Evolutionary conservation across 2,888 invertebrate species (phyloP).

Genomic region (Pseudolycoriella hygida): DNA sequence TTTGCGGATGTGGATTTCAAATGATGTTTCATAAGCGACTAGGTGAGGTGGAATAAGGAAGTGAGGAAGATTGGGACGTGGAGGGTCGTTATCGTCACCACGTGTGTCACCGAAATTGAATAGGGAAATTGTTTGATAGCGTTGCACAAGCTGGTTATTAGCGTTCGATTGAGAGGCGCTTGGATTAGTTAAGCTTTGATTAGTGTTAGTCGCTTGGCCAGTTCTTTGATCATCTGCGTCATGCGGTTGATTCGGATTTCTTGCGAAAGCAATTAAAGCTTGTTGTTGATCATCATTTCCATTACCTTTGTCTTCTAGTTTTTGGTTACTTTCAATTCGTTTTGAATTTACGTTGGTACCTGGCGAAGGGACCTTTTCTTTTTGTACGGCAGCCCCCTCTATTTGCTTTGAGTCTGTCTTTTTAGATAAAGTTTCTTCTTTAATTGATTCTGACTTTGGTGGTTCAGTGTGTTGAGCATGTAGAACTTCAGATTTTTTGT

Average conservation of each 20-base stretch:
- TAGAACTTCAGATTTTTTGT: not conserved
- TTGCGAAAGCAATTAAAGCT: not conserved
- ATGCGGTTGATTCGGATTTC: not conserved
- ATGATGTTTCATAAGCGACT: slow-evolving; percentile 26
- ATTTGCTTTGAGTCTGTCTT: not conserved
- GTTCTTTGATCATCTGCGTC: slow-evolving; percentile 2
- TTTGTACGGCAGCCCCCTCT: not conserved
- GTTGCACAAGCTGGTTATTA: not conserved
- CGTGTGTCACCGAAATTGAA: slow-evolving; percentile 12
- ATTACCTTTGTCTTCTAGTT: not conserved
- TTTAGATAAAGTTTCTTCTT: not conserved
- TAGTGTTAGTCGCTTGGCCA: not conserved
- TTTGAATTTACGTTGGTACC: not conserved
- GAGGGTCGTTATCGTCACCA: slow-evolving; percentile 13
- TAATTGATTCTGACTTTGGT: not conserved
- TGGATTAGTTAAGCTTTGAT: not conserved
- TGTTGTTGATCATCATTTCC: not conserved
- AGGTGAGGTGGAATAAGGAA: slow-evolving; percentile 28
- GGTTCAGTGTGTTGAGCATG: not conserved
- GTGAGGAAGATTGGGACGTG: slow-evolving; percentile 21
- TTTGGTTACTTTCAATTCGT: not conserved
- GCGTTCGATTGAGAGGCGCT: not conserved
- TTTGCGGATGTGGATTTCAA: slow-evolving; percentile 27
- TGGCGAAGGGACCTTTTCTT: not conserved
- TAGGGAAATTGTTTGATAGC: slow-evolving; percentile 4